Conservation (phyloP, 1,140 invertebrate species). For the Drosophila watanabei region DNA sequence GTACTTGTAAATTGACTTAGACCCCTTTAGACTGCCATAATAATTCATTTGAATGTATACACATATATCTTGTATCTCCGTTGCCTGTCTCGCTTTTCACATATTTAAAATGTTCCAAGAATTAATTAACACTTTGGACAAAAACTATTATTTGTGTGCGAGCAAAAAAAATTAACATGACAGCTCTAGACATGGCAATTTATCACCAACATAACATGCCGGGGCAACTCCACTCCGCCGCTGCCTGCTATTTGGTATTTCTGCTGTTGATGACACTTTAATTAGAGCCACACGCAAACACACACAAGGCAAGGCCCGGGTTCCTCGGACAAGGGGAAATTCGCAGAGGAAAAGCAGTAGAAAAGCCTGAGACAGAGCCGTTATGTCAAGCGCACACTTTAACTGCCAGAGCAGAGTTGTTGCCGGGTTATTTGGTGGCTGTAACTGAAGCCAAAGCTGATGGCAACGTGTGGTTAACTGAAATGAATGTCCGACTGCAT, state of each 20-base stretch:
- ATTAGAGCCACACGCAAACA: slow-evolving; percentile 84
- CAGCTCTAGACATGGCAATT: slow-evolving; percentile 82
- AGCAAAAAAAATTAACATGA: slow-evolving; percentile 80
- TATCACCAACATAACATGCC: slow-evolving; percentile 80
- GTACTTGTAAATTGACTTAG: slow-evolving; percentile 22
- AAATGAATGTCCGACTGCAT: slow-evolving; percentile 78
- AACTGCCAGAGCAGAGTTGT: slow-evolving; percentile 62
- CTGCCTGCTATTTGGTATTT: slow-evolving; percentile 43
- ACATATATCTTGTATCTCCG: slow-evolving; percentile 28
- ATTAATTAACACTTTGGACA: slow-evolving; percentile 82
- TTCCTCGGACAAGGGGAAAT: slow-evolving; percentile 8
- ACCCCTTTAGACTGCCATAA: slow-evolving; percentile 38
- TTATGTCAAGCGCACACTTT: slow-evolving; percentile 76
- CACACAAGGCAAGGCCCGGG: slow-evolving; percentile 67
- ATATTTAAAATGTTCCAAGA: slow-evolving; percentile 74
- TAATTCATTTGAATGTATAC: slow-evolving; percentile 4
- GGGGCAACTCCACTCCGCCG: slow-evolving; percentile 41
- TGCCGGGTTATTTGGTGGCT: slow-evolving; percentile 33
- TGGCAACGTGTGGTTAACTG: slow-evolving; percentile 70
- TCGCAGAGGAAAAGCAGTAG: slow-evolving; percentile 22
- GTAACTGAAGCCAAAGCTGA: slow-evolving; percentile 7
- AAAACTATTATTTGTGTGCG: slow-evolving; percentile 79
- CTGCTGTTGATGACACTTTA: slow-evolving; percentile 81
- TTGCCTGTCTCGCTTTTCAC: slow-evolving; percentile 34
- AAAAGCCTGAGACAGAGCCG: slow-evolving; percentile 47